phyloP scores from a whole-genome alignment of 2,888 invertebrate genomes.

The Nemoura dubitans region DNA sequence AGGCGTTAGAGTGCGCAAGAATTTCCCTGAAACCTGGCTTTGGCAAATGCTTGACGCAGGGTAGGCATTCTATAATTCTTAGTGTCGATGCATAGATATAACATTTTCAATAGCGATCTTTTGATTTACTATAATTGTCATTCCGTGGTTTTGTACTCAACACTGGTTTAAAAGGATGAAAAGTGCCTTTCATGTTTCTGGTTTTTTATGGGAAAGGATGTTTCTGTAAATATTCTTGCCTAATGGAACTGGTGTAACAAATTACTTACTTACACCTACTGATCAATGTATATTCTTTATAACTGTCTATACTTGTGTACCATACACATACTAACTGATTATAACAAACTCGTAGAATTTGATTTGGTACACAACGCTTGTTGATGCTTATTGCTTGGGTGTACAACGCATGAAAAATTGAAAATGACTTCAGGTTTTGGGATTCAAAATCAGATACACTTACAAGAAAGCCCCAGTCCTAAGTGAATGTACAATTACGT shows the following conservation, averaged over 20 bases:
- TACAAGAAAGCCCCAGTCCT: neutral
- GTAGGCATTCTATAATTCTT: conserved; percentile 58
- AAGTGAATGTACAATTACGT: neutral
- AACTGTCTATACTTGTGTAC: neutral
- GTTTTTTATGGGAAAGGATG: neutral
- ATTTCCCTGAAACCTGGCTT: conserved; percentile 79
- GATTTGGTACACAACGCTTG: conserved; percentile 1
- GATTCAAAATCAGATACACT: neutral
- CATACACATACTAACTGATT: neutral
- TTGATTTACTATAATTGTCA: neutral
- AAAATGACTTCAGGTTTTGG: neutral
- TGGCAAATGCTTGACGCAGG: conserved; percentile 69
- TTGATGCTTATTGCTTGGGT: neutral
- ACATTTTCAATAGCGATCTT: neutral
- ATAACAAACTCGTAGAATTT: neutral
- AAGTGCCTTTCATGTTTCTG: conserved; percentile 15
- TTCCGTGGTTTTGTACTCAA: neutral
- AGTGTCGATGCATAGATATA: neutral
- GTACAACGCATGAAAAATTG: neutral
- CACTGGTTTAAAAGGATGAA: neutral
- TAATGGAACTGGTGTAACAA: neutral
- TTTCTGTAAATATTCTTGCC: neutral
- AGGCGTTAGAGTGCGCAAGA: conserved; percentile 63
- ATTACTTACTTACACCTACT: neutral
- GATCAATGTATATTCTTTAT: neutral